Percentiles rank a stretch among this genome's conserved stretches.
Evolutionary conservation across 1,140 invertebrate genomes (phyloP).

Genomic region (Drosophila ercepeae): DNA sequence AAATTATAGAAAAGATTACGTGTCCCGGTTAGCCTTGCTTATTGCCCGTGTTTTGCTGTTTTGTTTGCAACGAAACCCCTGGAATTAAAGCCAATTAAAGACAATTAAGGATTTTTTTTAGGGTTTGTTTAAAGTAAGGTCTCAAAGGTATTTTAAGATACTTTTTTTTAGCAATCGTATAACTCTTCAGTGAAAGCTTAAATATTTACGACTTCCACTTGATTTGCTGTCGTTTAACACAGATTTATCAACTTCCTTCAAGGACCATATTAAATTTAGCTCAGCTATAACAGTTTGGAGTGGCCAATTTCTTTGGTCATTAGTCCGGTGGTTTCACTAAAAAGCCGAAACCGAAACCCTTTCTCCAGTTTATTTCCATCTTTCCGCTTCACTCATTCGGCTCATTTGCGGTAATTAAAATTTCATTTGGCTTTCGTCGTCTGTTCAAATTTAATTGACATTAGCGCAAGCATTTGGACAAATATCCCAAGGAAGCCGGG

Average conservation of each 20-base stretch:
- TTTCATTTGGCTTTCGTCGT: slow-evolving; percentile 67
- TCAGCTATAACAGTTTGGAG: slow-evolving; percentile 39
- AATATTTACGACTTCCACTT: not conserved
- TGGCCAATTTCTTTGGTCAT: slow-evolving; percentile 48
- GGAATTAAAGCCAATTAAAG: slow-evolving; percentile 68
- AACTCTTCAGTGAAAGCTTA: not conserved
- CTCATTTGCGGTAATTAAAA: slow-evolving; percentile 80
- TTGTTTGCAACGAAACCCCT: not conserved
- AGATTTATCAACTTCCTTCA: slow-evolving; percentile 8
- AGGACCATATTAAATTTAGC: slow-evolving; percentile 25
- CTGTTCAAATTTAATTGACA: slow-evolving; percentile 77
- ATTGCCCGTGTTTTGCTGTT: slow-evolving; percentile 1
- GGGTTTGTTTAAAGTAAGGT: too few relatives aligned
- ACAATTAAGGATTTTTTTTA: not conserved
- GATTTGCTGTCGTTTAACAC: not conserved
- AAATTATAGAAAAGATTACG: slow-evolving; percentile 81
- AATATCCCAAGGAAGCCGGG: slow-evolving; percentile 28
- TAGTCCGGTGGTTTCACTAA: slow-evolving; percentile 26
- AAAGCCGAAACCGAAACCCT: slow-evolving; percentile 16
- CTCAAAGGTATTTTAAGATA: too few relatives aligned
- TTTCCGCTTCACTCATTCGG: not conserved
- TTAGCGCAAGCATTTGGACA: slow-evolving; percentile 64
- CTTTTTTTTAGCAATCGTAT: not conserved
- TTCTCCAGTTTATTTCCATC: not conserved
- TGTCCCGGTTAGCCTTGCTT: slow-evolving; percentile 34